Conservation (phyloP, 2,113 vertebrate genomes). For the Calypte anna region DNA sequence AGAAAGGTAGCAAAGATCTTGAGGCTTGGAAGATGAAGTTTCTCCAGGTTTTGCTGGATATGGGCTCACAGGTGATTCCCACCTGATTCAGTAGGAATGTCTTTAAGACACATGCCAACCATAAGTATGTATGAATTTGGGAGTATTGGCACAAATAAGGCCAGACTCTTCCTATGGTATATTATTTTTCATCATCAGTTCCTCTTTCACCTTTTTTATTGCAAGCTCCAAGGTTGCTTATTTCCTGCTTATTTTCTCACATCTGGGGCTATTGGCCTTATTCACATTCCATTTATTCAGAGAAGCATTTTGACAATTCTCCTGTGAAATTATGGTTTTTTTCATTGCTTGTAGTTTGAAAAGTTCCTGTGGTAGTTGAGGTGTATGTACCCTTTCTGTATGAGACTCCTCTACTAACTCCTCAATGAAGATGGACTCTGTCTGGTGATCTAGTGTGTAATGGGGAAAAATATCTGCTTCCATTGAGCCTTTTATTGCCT, state of each 20-base stretch:
- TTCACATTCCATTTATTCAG: background rate
- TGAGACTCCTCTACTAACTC: background rate
- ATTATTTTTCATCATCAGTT: background rate
- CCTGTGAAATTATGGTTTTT: background rate
- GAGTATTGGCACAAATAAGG: background rate
- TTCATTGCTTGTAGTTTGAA: background rate
- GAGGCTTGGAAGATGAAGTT: background rate
- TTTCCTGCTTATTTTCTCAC: background rate
- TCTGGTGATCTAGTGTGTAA: background rate
- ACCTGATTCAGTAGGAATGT: background rate
- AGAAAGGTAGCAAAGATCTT: background rate
- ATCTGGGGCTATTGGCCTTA: accelerated
- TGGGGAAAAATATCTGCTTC: background rate
- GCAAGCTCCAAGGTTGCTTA: accelerated
- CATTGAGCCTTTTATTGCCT: background rate
- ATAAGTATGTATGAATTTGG: background rate
- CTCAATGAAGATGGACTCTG: background rate
- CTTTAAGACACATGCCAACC: background rate
- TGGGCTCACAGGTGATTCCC: background rate
- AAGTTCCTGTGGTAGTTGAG: background rate
- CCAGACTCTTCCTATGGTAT: background rate
- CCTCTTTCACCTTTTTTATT: background rate
- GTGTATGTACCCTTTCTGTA: background rate
- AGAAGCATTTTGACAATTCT: background rate
- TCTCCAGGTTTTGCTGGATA: background rate